Conservation (phyloP, 2,888 invertebrate genomes). For the Neoaliturus tenellus region DNA sequence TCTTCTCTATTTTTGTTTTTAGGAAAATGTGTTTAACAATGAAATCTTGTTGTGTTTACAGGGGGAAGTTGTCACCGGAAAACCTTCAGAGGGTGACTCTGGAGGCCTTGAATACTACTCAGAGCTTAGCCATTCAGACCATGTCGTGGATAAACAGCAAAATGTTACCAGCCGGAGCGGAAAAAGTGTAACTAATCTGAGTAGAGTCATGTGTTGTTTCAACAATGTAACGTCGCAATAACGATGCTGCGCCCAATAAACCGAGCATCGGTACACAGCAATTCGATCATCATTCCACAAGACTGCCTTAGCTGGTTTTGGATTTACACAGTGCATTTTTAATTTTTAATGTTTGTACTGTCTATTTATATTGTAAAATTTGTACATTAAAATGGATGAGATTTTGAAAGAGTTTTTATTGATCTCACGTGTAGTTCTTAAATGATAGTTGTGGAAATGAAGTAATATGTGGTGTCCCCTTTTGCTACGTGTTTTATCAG, state of each 20-base stretch:
- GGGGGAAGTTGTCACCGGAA: constrained; percentile 21
- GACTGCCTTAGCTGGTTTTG: constrained; percentile 6
- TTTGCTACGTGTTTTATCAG: too few species aligned
- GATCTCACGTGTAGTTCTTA: too few species aligned
- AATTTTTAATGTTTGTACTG: background rate
- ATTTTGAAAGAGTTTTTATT: too few species aligned
- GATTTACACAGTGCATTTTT: background rate
- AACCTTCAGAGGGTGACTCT: constrained; percentile 26
- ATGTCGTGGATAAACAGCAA: constrained; percentile 20
- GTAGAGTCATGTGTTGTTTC: background rate
- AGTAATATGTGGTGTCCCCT: too few species aligned
- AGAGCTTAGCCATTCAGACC: background rate
- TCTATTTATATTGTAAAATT: background rate
- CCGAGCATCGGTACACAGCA: background rate
- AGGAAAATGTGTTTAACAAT: too few species aligned
- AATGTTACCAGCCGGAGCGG: background rate
- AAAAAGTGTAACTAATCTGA: background rate
- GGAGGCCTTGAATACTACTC: constrained; percentile 29
- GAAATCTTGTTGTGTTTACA: too few species aligned
- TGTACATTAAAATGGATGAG: background rate
- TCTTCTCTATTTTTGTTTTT: too few species aligned
- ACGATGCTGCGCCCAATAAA: background rate
- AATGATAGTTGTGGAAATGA: too few species aligned
- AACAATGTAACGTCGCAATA: background rate
- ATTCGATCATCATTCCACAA: background rate